Conservation (phyloP, 2,888 invertebrate species). For the Lithophane semibrunnea region DNA sequence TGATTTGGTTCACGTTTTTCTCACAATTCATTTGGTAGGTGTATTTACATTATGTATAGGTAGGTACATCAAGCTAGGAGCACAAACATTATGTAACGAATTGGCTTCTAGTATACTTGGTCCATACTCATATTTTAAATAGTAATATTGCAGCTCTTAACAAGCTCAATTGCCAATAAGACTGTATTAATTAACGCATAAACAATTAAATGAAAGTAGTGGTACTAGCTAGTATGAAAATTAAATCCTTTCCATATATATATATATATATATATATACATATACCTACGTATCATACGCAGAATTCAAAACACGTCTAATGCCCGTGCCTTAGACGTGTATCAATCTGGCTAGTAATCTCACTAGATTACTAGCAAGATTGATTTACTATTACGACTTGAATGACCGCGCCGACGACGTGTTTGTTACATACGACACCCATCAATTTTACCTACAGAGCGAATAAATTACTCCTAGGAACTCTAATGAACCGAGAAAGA, state of each 20-base stretch:
- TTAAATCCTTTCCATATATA: not conserved
- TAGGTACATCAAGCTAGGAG: not conserved
- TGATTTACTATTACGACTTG: conserved; percentile 37
- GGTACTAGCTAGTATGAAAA: not conserved
- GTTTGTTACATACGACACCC: conserved; percentile 26
- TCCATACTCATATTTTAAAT: not conserved
- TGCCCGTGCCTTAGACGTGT: not conserved
- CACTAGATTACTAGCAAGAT: conserved; percentile 20
- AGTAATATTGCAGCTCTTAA: not conserved
- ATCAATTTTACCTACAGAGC: conserved; percentile 22
- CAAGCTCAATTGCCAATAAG: not conserved
- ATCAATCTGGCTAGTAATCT: no score
- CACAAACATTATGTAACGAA: not conserved
- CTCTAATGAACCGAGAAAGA: conserved; percentile 28
- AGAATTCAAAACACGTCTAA: conserved; percentile 17
- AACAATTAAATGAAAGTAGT: not conserved
- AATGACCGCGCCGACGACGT: conserved; percentile 31
- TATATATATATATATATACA: no score
- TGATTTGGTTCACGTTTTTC: conserved; percentile 30
- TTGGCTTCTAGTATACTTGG: not conserved
- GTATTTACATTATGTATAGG: not conserved
- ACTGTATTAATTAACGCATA: conserved; percentile 1
- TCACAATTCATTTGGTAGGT: conserved; percentile 16
- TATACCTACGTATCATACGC: not conserved
- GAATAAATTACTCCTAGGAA: conserved; percentile 25